Conservation (phyloP, 2,797 vertebrate genomes). For the Gallirallus australis region DNA sequence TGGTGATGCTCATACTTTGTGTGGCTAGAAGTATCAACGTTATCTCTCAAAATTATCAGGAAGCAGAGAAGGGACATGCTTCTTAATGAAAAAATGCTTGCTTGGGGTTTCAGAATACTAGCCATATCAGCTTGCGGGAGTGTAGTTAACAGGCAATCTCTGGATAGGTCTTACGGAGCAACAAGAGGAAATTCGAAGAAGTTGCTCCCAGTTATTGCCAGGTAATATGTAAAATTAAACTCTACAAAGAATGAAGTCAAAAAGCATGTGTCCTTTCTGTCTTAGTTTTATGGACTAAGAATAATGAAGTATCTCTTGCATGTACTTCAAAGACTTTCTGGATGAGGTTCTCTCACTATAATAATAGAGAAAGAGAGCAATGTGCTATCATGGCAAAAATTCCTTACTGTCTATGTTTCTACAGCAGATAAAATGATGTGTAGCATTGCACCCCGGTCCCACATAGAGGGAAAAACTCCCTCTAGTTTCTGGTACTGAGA, state of each 20-base stretch:
- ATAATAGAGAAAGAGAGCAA: background rate
- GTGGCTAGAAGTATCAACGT: background rate
- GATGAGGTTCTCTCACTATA: background rate
- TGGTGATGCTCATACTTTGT: background rate
- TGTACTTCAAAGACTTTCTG: background rate
- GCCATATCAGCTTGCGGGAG: accelerated
- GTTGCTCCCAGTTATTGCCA: background rate
- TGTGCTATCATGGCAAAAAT: background rate
- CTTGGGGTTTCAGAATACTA: background rate
- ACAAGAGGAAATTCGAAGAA: background rate
- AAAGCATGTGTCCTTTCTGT: background rate
- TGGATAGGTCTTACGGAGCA: background rate
- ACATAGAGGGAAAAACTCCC: background rate
- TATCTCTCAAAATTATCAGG: background rate
- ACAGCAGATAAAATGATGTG: background rate
- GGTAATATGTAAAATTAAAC: background rate
- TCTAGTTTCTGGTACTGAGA: background rate
- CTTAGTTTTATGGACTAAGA: background rate
- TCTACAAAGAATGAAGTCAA: background rate
- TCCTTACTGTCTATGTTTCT: background rate
- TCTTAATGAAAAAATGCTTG: background rate
- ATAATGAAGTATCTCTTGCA: background rate
- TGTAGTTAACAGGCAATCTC: background rate
- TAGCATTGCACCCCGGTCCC: background rate
- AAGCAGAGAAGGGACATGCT: accelerated